Conservation (phyloP, 2,888 invertebrate genomes). For the Agonopterix alstromeriana region DNA sequence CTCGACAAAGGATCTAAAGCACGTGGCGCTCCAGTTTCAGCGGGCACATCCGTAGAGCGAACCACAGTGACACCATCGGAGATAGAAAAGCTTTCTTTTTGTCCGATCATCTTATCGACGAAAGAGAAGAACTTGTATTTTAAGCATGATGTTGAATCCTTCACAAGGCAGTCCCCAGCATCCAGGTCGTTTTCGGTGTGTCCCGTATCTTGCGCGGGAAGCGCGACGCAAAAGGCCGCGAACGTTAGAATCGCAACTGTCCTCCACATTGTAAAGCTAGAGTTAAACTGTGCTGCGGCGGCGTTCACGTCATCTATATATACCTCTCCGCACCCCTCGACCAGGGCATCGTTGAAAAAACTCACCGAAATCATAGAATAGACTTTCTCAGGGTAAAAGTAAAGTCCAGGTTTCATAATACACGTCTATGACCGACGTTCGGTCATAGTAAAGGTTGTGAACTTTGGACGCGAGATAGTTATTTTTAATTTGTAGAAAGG, state of each 20-base stretch:
- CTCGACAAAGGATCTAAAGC: conserved; percentile 82
- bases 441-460: conserved; percentile 49
- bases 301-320: conserved; percentile 46
- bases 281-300: conserved; percentile 54
- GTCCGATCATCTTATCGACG: conserved; percentile 89
- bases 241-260: conserved; percentile 45
- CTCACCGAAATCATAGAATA: conserved; percentile 43
- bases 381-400: conserved; percentile 74
- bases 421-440: conserved; percentile 46
- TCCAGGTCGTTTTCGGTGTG: conserved; percentile 87
- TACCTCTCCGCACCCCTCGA: conserved; percentile 56
- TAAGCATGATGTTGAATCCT: conserved; percentile 89
- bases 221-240: conserved; percentile 75
- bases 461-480: conserved; percentile 17
- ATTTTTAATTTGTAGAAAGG: background rate
- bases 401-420: conserved; percentile 65
- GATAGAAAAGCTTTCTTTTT: conserved; percentile 86
- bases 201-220: conserved; percentile 83
- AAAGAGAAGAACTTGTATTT: conserved; percentile 92
- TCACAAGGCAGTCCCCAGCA: conserved; percentile 88
- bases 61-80: conserved; percentile 91
- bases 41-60: conserved; percentile 81
- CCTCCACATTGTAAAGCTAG: conserved; percentile 58
- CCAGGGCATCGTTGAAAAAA: conserved; percentile 37
- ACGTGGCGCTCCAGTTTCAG: conserved; percentile 87